These are phyloP conservation scores for Mantis religiosa DNA, from an alignment of 2,888 invertebrate species.

Conservation along the genomic window DNA sequence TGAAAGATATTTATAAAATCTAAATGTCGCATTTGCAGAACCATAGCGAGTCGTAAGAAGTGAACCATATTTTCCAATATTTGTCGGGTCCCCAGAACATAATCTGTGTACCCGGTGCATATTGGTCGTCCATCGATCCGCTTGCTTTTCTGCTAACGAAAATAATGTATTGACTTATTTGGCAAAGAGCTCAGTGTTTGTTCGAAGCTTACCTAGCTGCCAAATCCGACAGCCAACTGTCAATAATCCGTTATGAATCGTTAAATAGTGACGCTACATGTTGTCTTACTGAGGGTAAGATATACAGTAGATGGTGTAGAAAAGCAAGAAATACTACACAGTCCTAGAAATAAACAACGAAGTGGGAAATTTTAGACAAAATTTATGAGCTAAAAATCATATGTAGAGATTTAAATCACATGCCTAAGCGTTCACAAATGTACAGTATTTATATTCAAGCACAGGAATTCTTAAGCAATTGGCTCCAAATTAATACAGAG, in stretches of 20 bases:
- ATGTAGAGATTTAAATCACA: too few species aligned
- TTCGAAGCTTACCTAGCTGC: neutral
- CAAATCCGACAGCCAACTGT: constrained; percentile 6
- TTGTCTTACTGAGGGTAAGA: neutral
- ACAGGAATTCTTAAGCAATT: too few species aligned
- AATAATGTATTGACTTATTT: neutral
- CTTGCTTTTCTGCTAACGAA: neutral
- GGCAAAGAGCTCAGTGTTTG: neutral
- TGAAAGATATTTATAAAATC: too few species aligned
- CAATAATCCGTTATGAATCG: constrained; percentile 18
- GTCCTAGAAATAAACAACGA: too few species aligned
- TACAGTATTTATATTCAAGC: too few species aligned
- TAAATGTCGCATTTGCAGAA: too few species aligned
- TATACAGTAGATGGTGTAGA: too few species aligned
- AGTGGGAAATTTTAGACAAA: too few species aligned
- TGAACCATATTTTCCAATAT: neutral
- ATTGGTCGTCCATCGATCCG: neutral
- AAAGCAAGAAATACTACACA: too few species aligned
- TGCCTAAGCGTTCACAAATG: too few species aligned
- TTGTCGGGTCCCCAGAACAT: neutral
- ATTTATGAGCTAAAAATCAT: too few species aligned
- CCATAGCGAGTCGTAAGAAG: neutral
- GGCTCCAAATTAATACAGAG: too few species aligned
- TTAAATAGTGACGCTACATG: neutral
- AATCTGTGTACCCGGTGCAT: neutral